phyloP scores from a whole-genome alignment of 2,797 vertebrate species.

The Enteromius afrohamiltoni region DNA sequence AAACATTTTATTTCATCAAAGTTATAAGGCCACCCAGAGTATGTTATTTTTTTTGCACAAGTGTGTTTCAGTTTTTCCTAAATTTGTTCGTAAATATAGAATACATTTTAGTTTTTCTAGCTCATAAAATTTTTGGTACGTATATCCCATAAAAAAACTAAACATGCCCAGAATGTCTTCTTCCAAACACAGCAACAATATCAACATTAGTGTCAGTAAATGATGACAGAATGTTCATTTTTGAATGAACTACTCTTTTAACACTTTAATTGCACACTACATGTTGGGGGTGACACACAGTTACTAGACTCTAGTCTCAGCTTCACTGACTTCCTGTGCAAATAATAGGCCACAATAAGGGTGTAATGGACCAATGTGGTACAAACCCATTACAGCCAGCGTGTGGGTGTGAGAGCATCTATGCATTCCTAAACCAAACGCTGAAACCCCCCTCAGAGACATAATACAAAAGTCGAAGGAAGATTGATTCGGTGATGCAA shows the following conservation, averaged over 20 bases:
- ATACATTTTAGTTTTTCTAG: neutral
- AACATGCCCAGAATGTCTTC: neutral
- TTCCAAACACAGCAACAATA: neutral
- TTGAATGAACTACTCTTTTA: neutral
- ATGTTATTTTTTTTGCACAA: neutral
- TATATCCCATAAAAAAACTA: neutral
- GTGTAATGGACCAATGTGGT: slow-evolving; percentile 49
- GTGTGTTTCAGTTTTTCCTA: neutral
- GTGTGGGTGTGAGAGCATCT: slow-evolving; percentile 21
- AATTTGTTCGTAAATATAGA: neutral
- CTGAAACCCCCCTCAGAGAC: slow-evolving; percentile 3
- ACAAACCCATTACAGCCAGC: slow-evolving; percentile 43
- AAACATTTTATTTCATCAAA: neutral
- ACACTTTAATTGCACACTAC: slow-evolving; percentile 1
- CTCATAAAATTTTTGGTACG: neutral
- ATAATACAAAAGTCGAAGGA: neutral
- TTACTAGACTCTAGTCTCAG: slow-evolving; percentile 66
- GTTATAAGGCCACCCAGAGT: neutral
- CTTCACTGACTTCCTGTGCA: slow-evolving; percentile 62
- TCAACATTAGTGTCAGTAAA: neutral
- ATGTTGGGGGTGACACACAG: slow-evolving; percentile 66
- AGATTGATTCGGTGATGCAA: slow-evolving; percentile 37
- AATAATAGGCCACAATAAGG: slow-evolving; percentile 52
- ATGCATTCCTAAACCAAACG: slow-evolving; percentile 36
- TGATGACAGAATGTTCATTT: neutral